Conservation (phyloP, 2,797 vertebrate species). For the Pseudocheirus occidentalis region DNA sequence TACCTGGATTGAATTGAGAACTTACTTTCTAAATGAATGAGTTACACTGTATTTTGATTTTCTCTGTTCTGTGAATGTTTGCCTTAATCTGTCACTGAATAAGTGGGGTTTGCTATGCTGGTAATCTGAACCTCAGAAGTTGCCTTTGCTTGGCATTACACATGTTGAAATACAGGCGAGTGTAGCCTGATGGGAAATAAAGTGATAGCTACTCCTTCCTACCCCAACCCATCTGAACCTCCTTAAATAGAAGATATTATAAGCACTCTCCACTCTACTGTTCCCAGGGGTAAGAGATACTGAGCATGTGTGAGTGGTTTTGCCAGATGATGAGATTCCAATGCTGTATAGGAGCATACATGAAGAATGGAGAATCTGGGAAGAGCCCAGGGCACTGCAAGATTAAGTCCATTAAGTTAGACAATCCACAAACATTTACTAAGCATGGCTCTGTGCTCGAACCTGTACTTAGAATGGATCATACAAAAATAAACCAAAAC, state of each 20-base stretch:
- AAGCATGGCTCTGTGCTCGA: background rate
- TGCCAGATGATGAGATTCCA: background rate
- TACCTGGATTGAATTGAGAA: no score
- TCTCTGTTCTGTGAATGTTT: no score
- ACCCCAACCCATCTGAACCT: background rate
- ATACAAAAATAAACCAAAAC: background rate
- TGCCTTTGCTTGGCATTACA: no score
- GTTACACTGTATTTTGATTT: no score
- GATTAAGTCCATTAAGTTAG: background rate
- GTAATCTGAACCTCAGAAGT: no score
- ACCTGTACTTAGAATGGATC: background rate
- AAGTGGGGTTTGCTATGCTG: no score
- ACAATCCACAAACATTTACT: background rate
- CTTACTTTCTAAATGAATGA: no score
- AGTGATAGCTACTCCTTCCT: background rate
- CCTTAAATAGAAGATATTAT: background rate
- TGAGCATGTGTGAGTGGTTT: background rate
- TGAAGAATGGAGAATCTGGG: background rate
- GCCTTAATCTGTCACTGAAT: no score
- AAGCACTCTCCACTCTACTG: background rate
- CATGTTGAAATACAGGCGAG: no score
- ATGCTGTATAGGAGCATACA: background rate
- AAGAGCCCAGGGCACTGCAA: background rate
- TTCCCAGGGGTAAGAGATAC: background rate
- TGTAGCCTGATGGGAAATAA: background rate